Conservation (phyloP, 1,140 invertebrate genomes). For the Eumeta japonica region DNA sequence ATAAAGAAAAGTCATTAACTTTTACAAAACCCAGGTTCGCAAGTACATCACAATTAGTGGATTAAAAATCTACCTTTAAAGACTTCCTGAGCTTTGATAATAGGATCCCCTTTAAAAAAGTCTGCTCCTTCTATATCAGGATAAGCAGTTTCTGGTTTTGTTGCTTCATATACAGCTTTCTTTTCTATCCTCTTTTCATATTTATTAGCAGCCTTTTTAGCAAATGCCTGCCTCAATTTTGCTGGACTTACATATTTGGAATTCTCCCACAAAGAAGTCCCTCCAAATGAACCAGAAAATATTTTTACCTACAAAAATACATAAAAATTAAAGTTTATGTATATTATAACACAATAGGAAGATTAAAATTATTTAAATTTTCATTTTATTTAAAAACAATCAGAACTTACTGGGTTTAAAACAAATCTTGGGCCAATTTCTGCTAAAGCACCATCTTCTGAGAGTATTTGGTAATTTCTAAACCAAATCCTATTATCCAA, state of each 20-base stretch:
- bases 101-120: constrained; percentile 49
- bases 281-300: constrained; percentile 94
- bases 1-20: no score
- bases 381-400: no score
- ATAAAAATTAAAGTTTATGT: constrained; percentile 4
- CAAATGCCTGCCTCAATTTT: constrained; percentile 70
- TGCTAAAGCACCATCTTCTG: constrained; percentile 90
- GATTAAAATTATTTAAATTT: background rate
- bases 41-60: background rate
- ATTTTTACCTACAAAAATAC: constrained; percentile 60
- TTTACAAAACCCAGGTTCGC: background rate
- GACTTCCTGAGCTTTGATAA: constrained; percentile 46
- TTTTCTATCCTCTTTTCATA: constrained; percentile 77
- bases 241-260: constrained; percentile 88
- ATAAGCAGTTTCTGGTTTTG: constrained; percentile 71
- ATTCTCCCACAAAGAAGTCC: constrained; percentile 91
- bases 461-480: constrained; percentile 96
- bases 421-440: constrained; percentile 98
- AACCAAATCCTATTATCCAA: constrained; percentile 97
- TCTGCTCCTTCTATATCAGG: constrained; percentile 53
- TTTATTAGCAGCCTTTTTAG: constrained; percentile 69
- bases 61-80: constrained; percentile 10
- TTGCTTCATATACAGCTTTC: constrained; percentile 71
- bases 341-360: background rate
- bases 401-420: constrained; percentile 87